A percentile compares a stretch with the other conserved stretches of the same genome.
Conservation (phyloP, 2,113 vertebrate species). For the Sciurus niger region DNA sequence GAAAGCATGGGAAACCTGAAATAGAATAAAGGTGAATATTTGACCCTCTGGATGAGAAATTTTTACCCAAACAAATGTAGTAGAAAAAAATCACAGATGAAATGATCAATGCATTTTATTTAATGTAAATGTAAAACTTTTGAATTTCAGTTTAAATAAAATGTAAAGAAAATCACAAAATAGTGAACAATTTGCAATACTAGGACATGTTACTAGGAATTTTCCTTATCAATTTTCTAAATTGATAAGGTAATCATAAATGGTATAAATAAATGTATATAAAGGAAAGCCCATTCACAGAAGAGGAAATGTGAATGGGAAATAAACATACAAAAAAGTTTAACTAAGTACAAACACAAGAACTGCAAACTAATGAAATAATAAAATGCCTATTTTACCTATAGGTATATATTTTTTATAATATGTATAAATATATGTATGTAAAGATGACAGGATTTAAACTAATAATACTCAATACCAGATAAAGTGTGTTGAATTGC, state of each 20-base stretch:
- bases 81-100: not conserved
- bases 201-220: not conserved
- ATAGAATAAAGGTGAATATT: constrained; percentile 10
- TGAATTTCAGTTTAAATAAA: not conserved
- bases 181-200: not conserved
- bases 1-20: not conserved
- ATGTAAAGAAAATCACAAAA: not conserved
- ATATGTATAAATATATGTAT: not conserved
- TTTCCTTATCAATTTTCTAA: too few relatives aligned
- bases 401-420: not conserved
- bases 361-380: not conserved
- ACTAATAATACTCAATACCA: not conserved
- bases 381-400: not conserved
- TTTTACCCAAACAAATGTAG: constrained; percentile 3
- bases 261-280: not conserved
- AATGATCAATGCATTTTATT: not conserved
- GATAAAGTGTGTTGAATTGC: not conserved
- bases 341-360: not conserved
- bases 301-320: not conserved
- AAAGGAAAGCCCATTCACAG: constrained; percentile 1
- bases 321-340: not conserved
- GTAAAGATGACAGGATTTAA: not conserved
- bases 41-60: not conserved
- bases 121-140: not conserved
- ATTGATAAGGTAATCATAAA: not conserved